phyloP scores from a whole-genome alignment of 2,888 invertebrate species.

The Drosophila histrio region DNA sequence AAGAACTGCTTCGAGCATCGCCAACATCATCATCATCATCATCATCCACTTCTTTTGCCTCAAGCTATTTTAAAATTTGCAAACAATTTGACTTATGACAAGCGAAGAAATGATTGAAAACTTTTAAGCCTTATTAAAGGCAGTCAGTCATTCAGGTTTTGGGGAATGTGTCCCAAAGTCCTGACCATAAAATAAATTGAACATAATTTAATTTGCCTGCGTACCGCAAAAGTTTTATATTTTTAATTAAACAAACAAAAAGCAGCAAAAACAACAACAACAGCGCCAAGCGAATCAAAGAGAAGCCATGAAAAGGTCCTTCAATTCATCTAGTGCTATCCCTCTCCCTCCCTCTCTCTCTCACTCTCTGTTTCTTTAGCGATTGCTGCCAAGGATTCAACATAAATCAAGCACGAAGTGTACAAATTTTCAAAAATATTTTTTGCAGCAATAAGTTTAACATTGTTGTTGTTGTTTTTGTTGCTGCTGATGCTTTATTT shows the following conservation, averaged over 20 bases:
- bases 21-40: not conserved
- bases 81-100: slow-evolving; percentile 15
- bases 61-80: not conserved
- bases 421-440: slow-evolving; percentile 63
- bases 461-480: slow-evolving; percentile 26
- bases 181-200: slow-evolving; percentile 64
- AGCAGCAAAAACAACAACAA: slow-evolving; percentile 28
- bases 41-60: not conserved
- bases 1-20: not conserved
- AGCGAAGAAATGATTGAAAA: slow-evolving; percentile 11
- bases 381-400: slow-evolving; percentile 30
- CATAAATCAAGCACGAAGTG: slow-evolving; percentile 64
- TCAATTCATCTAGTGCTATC: slow-evolving; percentile 44
- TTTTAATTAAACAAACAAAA: slow-evolving; percentile 74
- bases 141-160: not conserved
- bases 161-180: slow-evolving; percentile 19
- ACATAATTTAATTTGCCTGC: slow-evolving; percentile 72
- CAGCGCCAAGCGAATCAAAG: slow-evolving; percentile 52
- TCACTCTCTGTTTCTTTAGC: not conserved
- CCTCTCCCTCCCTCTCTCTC: not conserved
- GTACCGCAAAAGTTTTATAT: slow-evolving; percentile 67
- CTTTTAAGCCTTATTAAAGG: slow-evolving; percentile 11
- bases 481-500: slow-evolving; percentile 25
- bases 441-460: slow-evolving; percentile 67
- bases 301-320: slow-evolving; percentile 50